Evolutionary conservation across 2,888 invertebrate species (phyloP), one percentile per base, ranked within the genome.

Genomic region (Hemaris fuciformis): DNA sequence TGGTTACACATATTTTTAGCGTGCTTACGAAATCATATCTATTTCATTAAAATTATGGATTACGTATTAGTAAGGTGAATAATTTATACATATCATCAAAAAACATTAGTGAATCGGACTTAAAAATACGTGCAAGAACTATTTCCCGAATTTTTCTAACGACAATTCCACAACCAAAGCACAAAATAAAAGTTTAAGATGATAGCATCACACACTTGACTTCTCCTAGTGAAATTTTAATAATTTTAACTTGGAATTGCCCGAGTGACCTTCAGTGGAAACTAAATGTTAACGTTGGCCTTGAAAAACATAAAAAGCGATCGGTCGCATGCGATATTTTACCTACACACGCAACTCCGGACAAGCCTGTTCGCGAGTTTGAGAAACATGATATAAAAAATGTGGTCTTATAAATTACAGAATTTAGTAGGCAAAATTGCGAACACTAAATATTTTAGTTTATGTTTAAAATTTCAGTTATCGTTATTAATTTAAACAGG

Each of bases 341-440:
- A 53, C 53, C 64, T 46, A 60, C 22, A 58, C 18, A 53, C 53
- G 53, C 53, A 18, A 53, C 31, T 3, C 27, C 18, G 46, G 25
- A 22, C 13, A 6, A 46, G 6, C 27, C 31, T 1, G 48, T 45
- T 20, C 20, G 4, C 10, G 13, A 15, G 31, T 8, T 53, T 27
- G 8, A 53, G 25, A 31, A 31, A 53, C 53, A 53, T 53, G 53
- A 53, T 53, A 53, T 10, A 31, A 31, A 53, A 53, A 53, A 53
- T 53, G 27, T 53, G 31, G 31, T 31, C 31, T 31, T 18, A 18
- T 31, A 23, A n/a, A 46, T 46, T 23, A 46, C n/a, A n/a, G 5
- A 46, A 53, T 18, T n/a, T n/a, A n/a, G n/a, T n/a, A 31, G 27
- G 2, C 4, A 31, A 31, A 3, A 15, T 4, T 15, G n/a, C n/a